A percentile compares a stretch with the other conserved stretches of the same genome.
Evolutionary conservation across 2,113 vertebrate genomes (phyloP).

Genomic region (Verasper variegatus): DNA sequence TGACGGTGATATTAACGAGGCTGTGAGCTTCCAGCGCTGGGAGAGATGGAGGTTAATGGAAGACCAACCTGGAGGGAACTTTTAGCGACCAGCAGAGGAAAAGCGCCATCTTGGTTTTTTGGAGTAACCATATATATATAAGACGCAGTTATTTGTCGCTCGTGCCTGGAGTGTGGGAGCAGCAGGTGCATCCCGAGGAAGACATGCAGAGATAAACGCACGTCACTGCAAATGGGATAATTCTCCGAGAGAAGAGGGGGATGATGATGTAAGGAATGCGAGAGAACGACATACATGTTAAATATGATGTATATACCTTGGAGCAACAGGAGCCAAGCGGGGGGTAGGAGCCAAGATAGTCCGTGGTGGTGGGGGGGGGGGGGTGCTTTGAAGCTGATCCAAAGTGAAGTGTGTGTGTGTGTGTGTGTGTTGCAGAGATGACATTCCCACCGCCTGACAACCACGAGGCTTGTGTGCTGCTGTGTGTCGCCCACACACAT

Average conservation of each 20-base stretch:
- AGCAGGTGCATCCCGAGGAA: neutral
- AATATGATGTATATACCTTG: conserved; percentile 39
- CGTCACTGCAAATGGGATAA: conserved; percentile 16
- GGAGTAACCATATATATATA: no score
- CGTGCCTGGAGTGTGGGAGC: neutral
- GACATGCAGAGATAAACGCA: conserved; percentile 11
- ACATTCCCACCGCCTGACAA: conserved; percentile 8
- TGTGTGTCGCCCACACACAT: neutral
- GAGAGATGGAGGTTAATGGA: neutral
- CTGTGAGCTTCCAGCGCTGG: neutral
- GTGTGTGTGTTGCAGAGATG: conserved; percentile 19
- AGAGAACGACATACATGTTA: conserved; percentile 24
- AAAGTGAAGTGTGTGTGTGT: conserved; percentile 50
- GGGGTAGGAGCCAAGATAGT: neutral
- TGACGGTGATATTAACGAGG: conserved; percentile 46
- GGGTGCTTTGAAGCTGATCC: conserved; percentile 67
- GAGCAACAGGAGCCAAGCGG: conserved; percentile 43
- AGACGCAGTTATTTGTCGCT: no score
- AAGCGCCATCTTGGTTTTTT: no score
- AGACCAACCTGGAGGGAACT: neutral
- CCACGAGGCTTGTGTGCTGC: neutral
- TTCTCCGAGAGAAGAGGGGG: neutral
- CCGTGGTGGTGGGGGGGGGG: neutral
- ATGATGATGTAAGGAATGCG: conserved; percentile 26
- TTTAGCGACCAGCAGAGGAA: no score